These are phyloP conservation scores for Meliscaeva auricollis DNA, from an alignment of 2,888 invertebrate genomes.

Conservation along the genomic window DNA sequence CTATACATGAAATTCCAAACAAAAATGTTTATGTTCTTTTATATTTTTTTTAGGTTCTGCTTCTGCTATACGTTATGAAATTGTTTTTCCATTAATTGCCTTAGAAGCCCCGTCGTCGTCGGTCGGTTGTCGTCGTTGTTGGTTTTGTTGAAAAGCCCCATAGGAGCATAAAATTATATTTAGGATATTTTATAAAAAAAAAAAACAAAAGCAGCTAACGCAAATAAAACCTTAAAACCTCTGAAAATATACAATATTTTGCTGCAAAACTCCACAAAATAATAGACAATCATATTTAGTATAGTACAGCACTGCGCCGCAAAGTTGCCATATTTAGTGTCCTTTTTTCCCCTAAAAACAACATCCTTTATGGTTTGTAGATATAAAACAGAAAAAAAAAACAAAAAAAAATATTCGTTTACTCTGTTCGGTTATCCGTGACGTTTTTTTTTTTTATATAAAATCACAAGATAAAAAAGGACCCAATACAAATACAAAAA, in stretches of 20 bases:
- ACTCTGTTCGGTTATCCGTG: conserved; percentile 13
- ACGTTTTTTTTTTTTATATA: not conserved
- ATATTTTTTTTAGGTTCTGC: too few species aligned
- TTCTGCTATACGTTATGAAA: too few species aligned
- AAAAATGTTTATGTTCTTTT: too few species aligned
- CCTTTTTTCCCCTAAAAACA: not conserved
- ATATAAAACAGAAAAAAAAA: not conserved
- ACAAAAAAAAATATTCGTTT: conserved; percentile 1
- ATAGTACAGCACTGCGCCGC: conserved; percentile 7
- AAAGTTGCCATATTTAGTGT: conserved; percentile 5
- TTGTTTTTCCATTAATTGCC: too few species aligned
- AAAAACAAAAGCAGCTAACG: too few species aligned
- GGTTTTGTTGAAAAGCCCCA: conserved; percentile 15
- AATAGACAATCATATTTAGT: conserved; percentile 21
- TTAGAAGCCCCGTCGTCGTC: too few species aligned
- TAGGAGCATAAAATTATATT: not conserved
- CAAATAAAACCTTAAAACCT: not conserved
- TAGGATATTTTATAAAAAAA: not conserved
- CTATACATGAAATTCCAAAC: too few species aligned
- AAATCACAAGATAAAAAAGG: not conserved
- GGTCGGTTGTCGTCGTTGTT: too few species aligned
- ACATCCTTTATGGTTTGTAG: not conserved
- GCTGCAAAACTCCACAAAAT: conserved; percentile 1
- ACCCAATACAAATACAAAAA: not conserved
- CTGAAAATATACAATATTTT: conserved; percentile 2